Percentiles rank a stretch among this genome's conserved stretches.
Evolutionary conservation across 2,797 vertebrate genomes (phyloP).

Genomic region (Moxostoma hubbsi): DNA sequence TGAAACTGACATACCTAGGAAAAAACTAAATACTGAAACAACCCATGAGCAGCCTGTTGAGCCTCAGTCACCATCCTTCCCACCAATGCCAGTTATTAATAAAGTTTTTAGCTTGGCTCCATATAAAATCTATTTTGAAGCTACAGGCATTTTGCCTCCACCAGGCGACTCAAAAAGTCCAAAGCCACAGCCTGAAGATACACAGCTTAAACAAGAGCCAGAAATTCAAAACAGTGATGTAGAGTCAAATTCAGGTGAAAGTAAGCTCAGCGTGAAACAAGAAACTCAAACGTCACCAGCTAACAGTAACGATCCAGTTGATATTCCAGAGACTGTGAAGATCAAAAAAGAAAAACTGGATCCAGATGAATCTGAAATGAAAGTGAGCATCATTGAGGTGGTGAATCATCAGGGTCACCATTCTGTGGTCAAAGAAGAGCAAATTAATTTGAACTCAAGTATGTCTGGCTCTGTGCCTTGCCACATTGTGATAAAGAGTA

Average conservation of each 20-base stretch:
- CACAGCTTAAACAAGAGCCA: constrained; percentile 53
- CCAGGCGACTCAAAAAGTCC: constrained; percentile 45
- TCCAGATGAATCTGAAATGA: constrained; percentile 49
- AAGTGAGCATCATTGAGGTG: constrained; percentile 20
- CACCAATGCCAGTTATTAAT: constrained; percentile 92
- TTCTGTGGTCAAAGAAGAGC: constrained; percentile 57
- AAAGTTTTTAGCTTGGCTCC: constrained; percentile 93
- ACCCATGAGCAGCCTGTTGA: constrained; percentile 9
- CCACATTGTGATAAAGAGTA: constrained; percentile 77
- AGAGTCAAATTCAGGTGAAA: constrained; percentile 43
- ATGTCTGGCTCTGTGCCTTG: constrained; percentile 65
- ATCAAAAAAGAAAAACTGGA: constrained; percentile 72
- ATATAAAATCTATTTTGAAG: constrained; percentile 81
- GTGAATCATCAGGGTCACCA: constrained; percentile 22
- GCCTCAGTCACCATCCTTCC: constrained; percentile 65
- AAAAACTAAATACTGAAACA: constrained; percentile 50
- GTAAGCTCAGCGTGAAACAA: constrained; percentile 34
- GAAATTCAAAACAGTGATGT: constrained; percentile 49
- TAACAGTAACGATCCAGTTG: constrained; percentile 12
- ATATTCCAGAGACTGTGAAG: constrained; percentile 47
- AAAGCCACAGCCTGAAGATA: constrained; percentile 27
- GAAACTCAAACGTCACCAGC: constrained; percentile 19
- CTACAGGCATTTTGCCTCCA: constrained; percentile 59
- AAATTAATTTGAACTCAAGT: constrained; percentile 62
- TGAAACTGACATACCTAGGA: constrained; percentile 59